Base-by-base conservation (phyloP, 2,113 vertebrate genomes). In the Uropsilus gracilis region DNA sequence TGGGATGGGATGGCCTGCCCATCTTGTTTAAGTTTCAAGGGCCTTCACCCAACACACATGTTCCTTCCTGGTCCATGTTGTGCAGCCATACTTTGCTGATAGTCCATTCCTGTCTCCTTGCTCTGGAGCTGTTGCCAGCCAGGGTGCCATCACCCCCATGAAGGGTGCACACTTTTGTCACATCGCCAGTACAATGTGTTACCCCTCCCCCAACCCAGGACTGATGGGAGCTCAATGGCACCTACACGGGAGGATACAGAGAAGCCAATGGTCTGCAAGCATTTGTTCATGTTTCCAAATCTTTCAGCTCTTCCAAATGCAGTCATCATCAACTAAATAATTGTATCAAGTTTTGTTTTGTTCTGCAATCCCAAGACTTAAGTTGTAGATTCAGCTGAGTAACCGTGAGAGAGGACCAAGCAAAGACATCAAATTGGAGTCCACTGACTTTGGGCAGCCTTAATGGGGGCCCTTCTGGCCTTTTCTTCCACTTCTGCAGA, bases 401-500 rank as follows among this genome's bases (percentile, higher is more conserved):
- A 37, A 48, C 85, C 68, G 4, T 80, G 86, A 71, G 77, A 78
- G 72, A 44, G 39, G 63, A 83, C 59, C 69, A 84, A 90, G 88
- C 68, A 66, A 50, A 86, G 69, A 89, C 50, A 37, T 28, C 50
- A 17, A 2, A 1, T 13, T 75, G 86, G 71, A 95, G 46, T 91
- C 53, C 7, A 68, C 63, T 94, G 86, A 39, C 87, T 78, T 81
- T 84, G 48, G 77, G 61, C 80, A 93, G 55, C 73, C n/a, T 91
- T 42, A 28, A 5, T 89, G 81, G 22, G 55, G 66, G 59, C 66
- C 53, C 24, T 55, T 50, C 82, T 85, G 69, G 8, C 83, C 46
- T 93, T 91, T 91, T 63, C 48, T 86, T 86, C 53, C 77, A 57
- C 34, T 28, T 76, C 61, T 83, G 64, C 89, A 90, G 86, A 55